Base-by-base conservation (phyloP, 2,113 vertebrate genomes). In the Neogale vison region DNA sequence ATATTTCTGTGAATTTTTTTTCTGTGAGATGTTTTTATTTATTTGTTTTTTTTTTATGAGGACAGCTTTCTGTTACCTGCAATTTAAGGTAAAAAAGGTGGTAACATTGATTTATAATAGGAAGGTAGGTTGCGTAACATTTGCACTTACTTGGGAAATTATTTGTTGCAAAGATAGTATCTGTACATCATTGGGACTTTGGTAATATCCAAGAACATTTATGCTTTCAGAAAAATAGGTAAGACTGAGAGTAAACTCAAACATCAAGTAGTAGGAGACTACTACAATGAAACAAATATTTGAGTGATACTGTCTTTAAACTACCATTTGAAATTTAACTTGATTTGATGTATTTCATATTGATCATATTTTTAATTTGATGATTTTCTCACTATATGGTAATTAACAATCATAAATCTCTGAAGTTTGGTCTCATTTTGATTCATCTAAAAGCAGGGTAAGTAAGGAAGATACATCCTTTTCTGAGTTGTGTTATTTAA, bases 101-200 rank as follows among this genome's bases (percentile, higher is more conserved):
- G 52, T 93, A 63, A 31, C 69, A 23, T 87, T 89, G 93, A 76
- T 81, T 74, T 95, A 84, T 67, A 55, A 90, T 82, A 17, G 77
- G 69, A 93, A 95, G 34, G 47, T 34, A 77, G 24, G 4, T 95
- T 79, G 74, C 72, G 21, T 72, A 59, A 29, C 3, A 15, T 50
- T 80, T 95, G 21, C 21, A 15, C 11, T 84, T 97, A 11, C 20
- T 84, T 97, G 45, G 45, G 52, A 65, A 87, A 90, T 74, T 76
- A 63, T 96, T 69, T 96, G 9, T 80, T 97, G 15, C 39, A 50
- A 47, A 90, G n/a, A 47, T 26, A 67, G 14, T 50, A 31, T 65
- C 21, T 88, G 3, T 23, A 29, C 12, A 61, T n/a, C 59, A 34
- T 55, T 93, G 39, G 20, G 24, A 81, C 34, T 90, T 96, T 81